Conservation (phyloP, 2,888 invertebrate genomes). For the Macrosoma leucophasiata region DNA sequence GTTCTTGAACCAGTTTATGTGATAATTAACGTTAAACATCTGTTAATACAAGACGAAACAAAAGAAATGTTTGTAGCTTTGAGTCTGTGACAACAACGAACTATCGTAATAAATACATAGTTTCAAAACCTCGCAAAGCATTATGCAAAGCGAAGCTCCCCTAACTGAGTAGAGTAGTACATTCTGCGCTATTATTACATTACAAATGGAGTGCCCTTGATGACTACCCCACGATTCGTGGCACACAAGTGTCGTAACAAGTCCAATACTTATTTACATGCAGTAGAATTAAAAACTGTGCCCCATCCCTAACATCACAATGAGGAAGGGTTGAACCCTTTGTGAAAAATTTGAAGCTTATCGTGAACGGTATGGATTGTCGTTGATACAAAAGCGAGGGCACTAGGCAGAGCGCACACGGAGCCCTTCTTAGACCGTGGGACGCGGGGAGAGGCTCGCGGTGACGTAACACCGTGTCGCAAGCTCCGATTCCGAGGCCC, state of each 20-base stretch:
- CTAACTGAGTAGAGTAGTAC: slow-evolving; percentile 47
- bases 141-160: slow-evolving; percentile 42
- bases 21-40: slow-evolving; percentile 19
- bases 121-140: slow-evolving; percentile 27
- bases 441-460: slow-evolving; percentile 39
- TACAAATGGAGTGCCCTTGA: slow-evolving; percentile 68
- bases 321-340: slow-evolving; percentile 70
- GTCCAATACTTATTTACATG: slow-evolving; percentile 72
- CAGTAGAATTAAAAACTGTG: slow-evolving; percentile 63
- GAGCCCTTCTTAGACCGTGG: slow-evolving; percentile 32
- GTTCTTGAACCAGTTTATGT: slow-evolving; percentile 23
- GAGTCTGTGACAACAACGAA: too few species aligned
- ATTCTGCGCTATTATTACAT: slow-evolving; percentile 67
- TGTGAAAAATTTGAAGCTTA: slow-evolving; percentile 55
- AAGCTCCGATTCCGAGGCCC: slow-evolving; percentile 47
- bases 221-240: slow-evolving; percentile 62
- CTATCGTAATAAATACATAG: slow-evolving; percentile 12
- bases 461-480: slow-evolving; percentile 66
- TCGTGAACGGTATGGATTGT: slow-evolving; percentile 49
- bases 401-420: slow-evolving; percentile 40
- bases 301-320: slow-evolving; percentile 60
- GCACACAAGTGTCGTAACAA: slow-evolving; percentile 70
- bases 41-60: slow-evolving; percentile 10
- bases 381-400: slow-evolving; percentile 49
- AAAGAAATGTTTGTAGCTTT: slow-evolving; percentile 6